phyloP scores from a whole-genome alignment of 2,888 invertebrate genomes.

The Gnatocerus cornutus region DNA sequence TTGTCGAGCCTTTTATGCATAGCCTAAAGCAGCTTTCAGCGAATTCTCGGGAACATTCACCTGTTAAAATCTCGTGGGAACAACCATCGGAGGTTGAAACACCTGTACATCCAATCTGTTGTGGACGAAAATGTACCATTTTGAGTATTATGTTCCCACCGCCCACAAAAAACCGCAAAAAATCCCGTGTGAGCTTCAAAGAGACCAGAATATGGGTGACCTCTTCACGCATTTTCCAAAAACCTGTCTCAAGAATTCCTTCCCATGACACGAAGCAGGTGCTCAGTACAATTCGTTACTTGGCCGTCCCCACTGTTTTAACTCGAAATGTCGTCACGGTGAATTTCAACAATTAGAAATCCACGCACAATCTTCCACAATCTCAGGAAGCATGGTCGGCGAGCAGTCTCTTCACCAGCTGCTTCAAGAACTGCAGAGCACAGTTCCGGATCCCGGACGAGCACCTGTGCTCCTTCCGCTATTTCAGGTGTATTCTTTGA shows the following conservation, averaged over 20 bases:
- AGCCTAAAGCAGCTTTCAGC: conserved; percentile 48
- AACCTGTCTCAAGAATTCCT: neutral
- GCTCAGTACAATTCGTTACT: conserved; percentile 9
- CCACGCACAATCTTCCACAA: conserved; percentile 65
- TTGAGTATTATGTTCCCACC: neutral
- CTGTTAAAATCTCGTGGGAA: conserved; percentile 59
- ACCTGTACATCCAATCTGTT: conserved; percentile 51
- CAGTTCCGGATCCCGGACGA: conserved; percentile 65
- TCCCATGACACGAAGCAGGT: conserved; percentile 9
- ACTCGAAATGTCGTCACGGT: conserved; percentile 28
- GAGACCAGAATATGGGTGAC: no score
- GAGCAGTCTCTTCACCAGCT: conserved; percentile 62
- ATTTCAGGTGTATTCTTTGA: conserved; percentile 59
- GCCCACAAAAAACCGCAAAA: neutral
- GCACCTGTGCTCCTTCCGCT: conserved; percentile 68
- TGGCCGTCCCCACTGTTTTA: conserved; percentile 21
- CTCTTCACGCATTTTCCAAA: no score
- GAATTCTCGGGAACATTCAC: conserved; percentile 58
- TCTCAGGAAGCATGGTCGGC: conserved; percentile 68
- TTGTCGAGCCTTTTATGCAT: conserved; percentile 25
- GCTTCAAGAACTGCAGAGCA: conserved; percentile 65
- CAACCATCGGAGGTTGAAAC: conserved; percentile 47
- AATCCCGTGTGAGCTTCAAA: neutral
- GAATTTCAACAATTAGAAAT: conserved; percentile 52
- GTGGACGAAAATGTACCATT: conserved; percentile 27